A percentile compares a stretch with the other conserved stretches of the same genome.
Conservation (phyloP, 2,113 vertebrate genomes). For the Redunca redunca region DNA sequence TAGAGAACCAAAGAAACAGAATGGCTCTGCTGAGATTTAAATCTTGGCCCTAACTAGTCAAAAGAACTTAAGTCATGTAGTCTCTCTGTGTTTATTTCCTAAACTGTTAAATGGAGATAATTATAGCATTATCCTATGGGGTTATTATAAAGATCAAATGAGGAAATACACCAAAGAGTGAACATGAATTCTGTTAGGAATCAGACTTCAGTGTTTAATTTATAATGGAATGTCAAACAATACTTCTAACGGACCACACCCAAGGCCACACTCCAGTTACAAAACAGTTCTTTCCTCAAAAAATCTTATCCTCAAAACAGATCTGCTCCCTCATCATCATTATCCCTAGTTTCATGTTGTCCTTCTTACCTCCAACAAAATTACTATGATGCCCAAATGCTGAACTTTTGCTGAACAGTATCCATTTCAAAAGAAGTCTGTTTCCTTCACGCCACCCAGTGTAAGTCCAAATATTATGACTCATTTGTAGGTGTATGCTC, state of each 20-base stretch:
- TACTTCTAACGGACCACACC: not conserved
- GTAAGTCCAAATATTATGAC: not conserved
- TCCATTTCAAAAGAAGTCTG: not conserved
- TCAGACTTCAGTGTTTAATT: not conserved
- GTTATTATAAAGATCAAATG: constrained; percentile 3
- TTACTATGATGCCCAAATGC: not conserved
- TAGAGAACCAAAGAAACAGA: not conserved
- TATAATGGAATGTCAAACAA: not conserved
- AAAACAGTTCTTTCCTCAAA: not conserved
- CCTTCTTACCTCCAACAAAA: not conserved
- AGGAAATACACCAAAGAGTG: not conserved
- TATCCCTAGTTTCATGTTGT: not conserved
- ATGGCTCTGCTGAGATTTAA: not conserved
- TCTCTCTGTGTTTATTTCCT: not conserved
- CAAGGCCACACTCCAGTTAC: not conserved
- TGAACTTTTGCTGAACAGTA: not conserved
- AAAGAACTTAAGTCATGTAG: not conserved
- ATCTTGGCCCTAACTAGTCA: not conserved
- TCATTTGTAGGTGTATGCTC: not conserved
- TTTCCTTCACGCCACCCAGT: not conserved
- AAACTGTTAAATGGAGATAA: not conserved
- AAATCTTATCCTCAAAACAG: not conserved
- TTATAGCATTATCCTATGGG: not conserved
- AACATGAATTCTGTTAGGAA: constrained; percentile 6
- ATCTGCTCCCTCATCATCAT: not conserved